Percentiles rank a stretch among this genome's conserved stretches.
These are phyloP conservation scores for Amitus sp. DNA, from an alignment of 2,888 invertebrate genomes.

Conservation along the genomic window DNA sequence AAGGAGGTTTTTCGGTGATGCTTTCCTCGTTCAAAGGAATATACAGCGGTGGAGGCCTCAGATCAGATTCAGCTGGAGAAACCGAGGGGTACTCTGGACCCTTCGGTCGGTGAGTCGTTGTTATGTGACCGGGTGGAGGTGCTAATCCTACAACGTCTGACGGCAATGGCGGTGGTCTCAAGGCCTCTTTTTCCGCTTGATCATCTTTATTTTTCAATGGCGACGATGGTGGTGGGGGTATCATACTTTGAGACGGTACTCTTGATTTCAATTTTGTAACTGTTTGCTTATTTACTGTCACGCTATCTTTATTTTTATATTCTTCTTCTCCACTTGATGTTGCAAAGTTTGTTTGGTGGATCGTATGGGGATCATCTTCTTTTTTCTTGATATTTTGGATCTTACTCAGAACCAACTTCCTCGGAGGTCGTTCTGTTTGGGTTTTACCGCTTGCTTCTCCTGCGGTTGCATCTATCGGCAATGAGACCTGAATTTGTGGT, in stretches of 20 bases:
- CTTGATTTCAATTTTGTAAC: constrained; percentile 35
- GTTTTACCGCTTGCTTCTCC: constrained; percentile 53
- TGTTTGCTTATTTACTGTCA: constrained; percentile 16
- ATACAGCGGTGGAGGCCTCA: constrained; percentile 57
- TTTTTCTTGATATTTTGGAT: constrained; percentile 43
- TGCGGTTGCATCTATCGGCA: constrained; percentile 52
- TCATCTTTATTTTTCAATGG: constrained; percentile 24
- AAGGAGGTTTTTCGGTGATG: constrained; percentile 44
- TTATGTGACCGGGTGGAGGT: constrained; percentile 59
- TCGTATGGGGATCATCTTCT: constrained; percentile 49
- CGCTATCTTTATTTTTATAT: constrained; percentile 29
- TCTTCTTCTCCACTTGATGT: constrained; percentile 37
- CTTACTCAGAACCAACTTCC: constrained; percentile 33
- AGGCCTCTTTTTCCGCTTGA: constrained; percentile 46
- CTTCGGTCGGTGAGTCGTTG: constrained; percentile 51
- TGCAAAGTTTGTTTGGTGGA: constrained; percentile 56
- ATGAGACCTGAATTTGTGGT: constrained; percentile 53
- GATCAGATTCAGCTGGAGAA: constrained; percentile 44
- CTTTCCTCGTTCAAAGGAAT: constrained; percentile 55
- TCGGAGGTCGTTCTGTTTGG: constrained; percentile 57
- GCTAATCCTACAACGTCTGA: constrained; percentile 59
- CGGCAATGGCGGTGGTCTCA: constrained; percentile 57
- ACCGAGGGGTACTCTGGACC: constrained; percentile 41
- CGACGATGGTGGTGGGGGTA: constrained; percentile 52
- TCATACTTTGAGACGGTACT: constrained; percentile 55